Conservation (phyloP, 2,113 vertebrate species). For the Atractosteus spatula region DNA sequence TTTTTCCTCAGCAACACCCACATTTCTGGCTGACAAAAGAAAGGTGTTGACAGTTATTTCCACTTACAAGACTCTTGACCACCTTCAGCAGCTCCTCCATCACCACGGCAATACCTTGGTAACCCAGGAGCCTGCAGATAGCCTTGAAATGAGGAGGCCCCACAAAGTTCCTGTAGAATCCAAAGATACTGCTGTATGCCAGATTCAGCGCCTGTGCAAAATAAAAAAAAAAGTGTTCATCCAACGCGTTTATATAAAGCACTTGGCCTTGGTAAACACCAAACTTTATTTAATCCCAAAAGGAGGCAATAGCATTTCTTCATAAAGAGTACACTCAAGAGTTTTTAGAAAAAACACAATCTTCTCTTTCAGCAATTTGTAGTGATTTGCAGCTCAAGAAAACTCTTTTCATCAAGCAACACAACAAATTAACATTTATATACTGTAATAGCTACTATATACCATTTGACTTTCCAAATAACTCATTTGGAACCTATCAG, state of each 20-base stretch:
- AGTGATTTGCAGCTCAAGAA: too few species aligned
- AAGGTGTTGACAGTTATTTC: too few species aligned
- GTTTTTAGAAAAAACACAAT: not conserved
- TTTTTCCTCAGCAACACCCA: too few species aligned
- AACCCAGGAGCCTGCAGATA: constrained; percentile 81
- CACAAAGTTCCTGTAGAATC: constrained; percentile 82
- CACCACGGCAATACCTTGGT: constrained; percentile 85
- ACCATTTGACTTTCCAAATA: too few species aligned
- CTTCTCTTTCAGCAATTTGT: too few species aligned
- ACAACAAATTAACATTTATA: too few species aligned
- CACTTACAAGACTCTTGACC: constrained; percentile 82
- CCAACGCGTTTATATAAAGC: too few species aligned
- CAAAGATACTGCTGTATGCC: constrained; percentile 82
- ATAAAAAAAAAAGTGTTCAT: not conserved
- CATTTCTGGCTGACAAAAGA: too few species aligned
- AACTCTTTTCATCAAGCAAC: too few species aligned
- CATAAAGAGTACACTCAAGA: not conserved
- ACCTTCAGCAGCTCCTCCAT: constrained; percentile 88
- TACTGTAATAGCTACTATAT: too few species aligned
- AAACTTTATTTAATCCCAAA: not conserved
- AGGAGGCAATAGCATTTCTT: not conserved
- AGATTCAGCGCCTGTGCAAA: constrained; percentile 74
- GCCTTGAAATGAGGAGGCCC: constrained; percentile 82
- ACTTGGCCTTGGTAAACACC: not conserved
- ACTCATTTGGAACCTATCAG: too few species aligned